These are phyloP conservation scores for Hirtodrosophila histrioides DNA, from an alignment of 2,888 invertebrate species.

Conservation along the genomic window DNA sequence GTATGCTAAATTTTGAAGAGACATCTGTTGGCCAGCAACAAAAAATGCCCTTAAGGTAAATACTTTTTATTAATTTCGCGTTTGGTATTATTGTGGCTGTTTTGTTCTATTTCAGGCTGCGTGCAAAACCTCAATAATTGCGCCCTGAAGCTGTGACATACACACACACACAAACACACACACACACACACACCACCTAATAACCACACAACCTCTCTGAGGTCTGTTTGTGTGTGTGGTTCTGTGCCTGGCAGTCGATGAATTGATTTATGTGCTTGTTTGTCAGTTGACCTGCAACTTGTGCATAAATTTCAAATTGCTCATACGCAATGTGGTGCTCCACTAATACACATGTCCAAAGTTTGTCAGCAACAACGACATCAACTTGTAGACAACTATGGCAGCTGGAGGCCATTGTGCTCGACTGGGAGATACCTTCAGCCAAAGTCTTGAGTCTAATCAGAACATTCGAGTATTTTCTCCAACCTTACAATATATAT, in stretches of 20 bases:
- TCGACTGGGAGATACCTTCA: too few species aligned
- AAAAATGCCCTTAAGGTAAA: slow-evolving; percentile 7
- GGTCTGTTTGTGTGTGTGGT: not conserved
- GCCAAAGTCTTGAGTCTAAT: too few species aligned
- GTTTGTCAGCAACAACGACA: slow-evolving; percentile 23
- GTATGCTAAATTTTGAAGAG: slow-evolving; percentile 1
- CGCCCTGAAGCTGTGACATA: slow-evolving; percentile 48
- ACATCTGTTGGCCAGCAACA: slow-evolving; percentile 5
- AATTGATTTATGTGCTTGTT: slow-evolving; percentile 74
- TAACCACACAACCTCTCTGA: not conserved
- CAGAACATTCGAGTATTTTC: too few species aligned
- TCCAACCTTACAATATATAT: too few species aligned
- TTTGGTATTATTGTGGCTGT: slow-evolving; percentile 22
- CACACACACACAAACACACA: slow-evolving; percentile 8
- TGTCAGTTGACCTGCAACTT: slow-evolving; percentile 73
- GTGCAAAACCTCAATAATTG: slow-evolving; percentile 61
- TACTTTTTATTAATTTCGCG: slow-evolving; percentile 39
- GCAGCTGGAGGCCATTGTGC: too few species aligned
- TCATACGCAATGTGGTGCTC: slow-evolving; percentile 35
- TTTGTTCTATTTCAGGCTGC: slow-evolving; percentile 17
- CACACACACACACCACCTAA: slow-evolving; percentile 2
- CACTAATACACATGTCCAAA: slow-evolving; percentile 55
- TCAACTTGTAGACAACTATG: not conserved
- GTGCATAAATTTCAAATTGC: slow-evolving; percentile 69
- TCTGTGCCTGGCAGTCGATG: slow-evolving; percentile 54